Base-by-base conservation (phyloP, 2,797 vertebrate species). In the Cyprinella venusta region DNA sequence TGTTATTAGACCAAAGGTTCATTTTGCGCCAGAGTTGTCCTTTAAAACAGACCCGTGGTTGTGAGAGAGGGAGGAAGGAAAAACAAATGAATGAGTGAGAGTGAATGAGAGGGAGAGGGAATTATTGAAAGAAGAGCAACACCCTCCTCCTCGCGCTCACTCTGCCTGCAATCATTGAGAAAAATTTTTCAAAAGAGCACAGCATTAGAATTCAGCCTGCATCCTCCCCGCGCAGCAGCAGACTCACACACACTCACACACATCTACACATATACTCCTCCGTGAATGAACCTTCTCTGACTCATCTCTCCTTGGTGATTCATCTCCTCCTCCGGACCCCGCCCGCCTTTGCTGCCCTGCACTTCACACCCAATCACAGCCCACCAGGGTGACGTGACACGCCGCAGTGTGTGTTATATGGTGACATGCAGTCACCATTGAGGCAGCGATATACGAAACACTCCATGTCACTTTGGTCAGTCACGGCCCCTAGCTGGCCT, bases 211-310 rank as follows among this genome's bases (percentile, higher is more conserved):
- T 88, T 88, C 89, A 88, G 83, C 56, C 80, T 13, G 65, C 80
- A 82, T 87, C 70, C 86, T 78, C 68, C 71, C 72, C 52, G 42
- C 48, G 48, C 85, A 50, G 83, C 74, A 19, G 79, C 76, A 82
- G 18, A 79, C 81, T 69, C 72, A 54, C 80, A 54, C 80, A 45
- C 75, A 77, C 79, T 15, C 65, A 63, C 72, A 74, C 50, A 50
- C 52, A 76, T 65, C 24, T 42, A 75, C 68, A 71, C 70, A 82
- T 70, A 79, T 63, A 84, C 67, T 81, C 56, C 59, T 64, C 82
- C 68, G 85, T 91, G 90, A 91, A 91, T 91, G 87, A 83, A 87
- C 77, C 82, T 74, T 84, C 82, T 88, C 79, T 91, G 90, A 90
- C 80, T 90, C 88, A 91, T 90, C 86, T 86, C 82, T 89, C 83